Conservation (phyloP, 2,113 vertebrate genomes). For the Chiloscyllium plagiosum region DNA sequence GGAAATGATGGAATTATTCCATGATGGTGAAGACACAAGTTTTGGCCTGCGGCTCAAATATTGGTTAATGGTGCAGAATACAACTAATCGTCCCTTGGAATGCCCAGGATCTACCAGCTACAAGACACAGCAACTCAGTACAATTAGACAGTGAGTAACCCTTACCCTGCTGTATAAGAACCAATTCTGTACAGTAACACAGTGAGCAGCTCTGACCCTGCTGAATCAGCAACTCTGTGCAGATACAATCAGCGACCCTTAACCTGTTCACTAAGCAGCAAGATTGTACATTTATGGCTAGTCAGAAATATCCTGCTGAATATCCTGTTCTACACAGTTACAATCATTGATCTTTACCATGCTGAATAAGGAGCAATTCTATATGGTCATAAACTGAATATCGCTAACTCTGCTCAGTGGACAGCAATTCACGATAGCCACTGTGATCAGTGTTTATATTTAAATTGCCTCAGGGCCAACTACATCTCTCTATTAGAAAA, state of each 20-base stretch:
- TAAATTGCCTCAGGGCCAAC: neutral
- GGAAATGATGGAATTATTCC: conserved; percentile 7
- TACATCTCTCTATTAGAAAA: neutral
- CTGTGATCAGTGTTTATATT: neutral
- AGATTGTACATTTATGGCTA: neutral
- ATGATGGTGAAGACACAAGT: conserved; percentile 15
- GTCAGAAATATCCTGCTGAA: neutral
- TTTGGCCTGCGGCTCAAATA: conserved; percentile 20
- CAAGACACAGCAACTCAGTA: neutral
- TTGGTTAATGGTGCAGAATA: conserved; percentile 27
- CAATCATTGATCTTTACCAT: neutral
- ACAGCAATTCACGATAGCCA: neutral
- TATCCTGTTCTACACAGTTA: neutral
- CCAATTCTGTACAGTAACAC: neutral
- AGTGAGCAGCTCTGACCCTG: neutral
- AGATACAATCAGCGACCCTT: neutral
- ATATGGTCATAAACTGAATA: neutral
- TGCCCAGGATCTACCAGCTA: neutral
- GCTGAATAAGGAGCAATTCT: neutral
- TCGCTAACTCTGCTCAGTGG: neutral
- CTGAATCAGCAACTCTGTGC: neutral
- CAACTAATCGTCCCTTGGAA: conserved; percentile 8
- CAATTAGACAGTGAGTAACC: neutral
- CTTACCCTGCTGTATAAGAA: neutral
- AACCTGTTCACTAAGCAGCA: neutral